Base-by-base conservation (phyloP, 64 coral and sea anemone species). In the Dendronephthya gigantea region DNA sequence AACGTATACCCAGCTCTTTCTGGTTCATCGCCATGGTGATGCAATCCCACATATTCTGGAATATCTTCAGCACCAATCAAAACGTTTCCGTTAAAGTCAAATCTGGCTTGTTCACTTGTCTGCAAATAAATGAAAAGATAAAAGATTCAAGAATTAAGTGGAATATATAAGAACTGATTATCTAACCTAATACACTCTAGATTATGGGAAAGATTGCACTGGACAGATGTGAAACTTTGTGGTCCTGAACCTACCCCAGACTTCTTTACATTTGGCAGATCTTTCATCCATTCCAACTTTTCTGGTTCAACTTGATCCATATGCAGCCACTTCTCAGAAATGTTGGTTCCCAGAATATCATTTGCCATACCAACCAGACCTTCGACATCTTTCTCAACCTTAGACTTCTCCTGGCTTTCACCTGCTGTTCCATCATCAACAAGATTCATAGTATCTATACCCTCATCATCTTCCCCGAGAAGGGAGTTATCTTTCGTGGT, bases 271-370 rank as follows among this genome's bases (percentile, higher is more conserved):
- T 40, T 88, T 22, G 95, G 95, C 58, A 87, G 93, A 32, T 91
- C 87, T 68, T 91, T 91, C 90, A 98, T 98, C 95, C 95, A 98
- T 83, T 93, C 92, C 27, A 98, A 87, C 69, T 98, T 98, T 41
- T 98, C 87, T 41, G 68, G 35, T 83, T 98, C 95, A 87, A 93
- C 75, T 5, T 82, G 84, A 66, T 91, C 92, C 95, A 98, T 98
- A 84, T 98, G 89, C 76, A 98, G 40, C 95, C 95, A 98, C 49
- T 90, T 87, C 14, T 55, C 50, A 17, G 89, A 83, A 34, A 94
- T 83, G 31, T 84, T 4, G 5, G 36, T 84, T n/a, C 28, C 88
- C 82, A 84, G 84, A 52, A 14, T 59, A 30, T 62, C 34, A 58
- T 56, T 23, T 49, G 89, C 50, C 7, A 69, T 72, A 72, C 87